phyloP scores from a whole-genome alignment of 2,113 vertebrate species.

The Serinus canaria region DNA sequence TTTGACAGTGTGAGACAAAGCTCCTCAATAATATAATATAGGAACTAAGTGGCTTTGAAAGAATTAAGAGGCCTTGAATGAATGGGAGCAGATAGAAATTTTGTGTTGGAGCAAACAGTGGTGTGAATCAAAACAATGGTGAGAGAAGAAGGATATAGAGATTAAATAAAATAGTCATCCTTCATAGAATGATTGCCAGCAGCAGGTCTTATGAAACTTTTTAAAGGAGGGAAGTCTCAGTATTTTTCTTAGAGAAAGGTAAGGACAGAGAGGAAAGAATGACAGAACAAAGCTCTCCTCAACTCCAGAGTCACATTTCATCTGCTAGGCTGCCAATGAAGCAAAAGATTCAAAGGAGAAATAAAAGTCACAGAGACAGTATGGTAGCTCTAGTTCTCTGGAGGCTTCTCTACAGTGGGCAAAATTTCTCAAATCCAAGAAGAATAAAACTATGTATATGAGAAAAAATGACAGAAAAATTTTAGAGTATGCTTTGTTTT shows the following conservation, averaged over 20 bases:
- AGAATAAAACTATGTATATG: neutral
- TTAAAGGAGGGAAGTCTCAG: neutral
- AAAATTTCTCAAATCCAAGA: neutral
- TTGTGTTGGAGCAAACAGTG: neutral
- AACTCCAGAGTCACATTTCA: neutral
- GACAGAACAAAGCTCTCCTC: neutral
- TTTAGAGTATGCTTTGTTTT: neutral
- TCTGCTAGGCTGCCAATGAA: neutral
- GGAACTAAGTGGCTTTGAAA: slow-evolving; percentile 27
- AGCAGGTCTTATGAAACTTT: neutral
- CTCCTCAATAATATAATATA: slow-evolving; percentile 6
- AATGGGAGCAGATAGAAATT: neutral
- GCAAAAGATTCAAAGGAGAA: neutral
- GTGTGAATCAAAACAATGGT: neutral
- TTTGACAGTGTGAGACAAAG: slow-evolving; percentile 19
- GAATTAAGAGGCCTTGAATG: slow-evolving; percentile 16
- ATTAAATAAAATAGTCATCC: neutral
- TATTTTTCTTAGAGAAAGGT: neutral
- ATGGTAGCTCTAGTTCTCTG: neutral
- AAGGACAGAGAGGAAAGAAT: neutral
- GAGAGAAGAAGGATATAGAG: neutral
- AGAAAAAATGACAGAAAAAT: neutral
- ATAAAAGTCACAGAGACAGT: neutral
- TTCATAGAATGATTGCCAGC: neutral
- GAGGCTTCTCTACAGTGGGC: neutral